Evolutionary conservation across 2,888 invertebrate genomes (phyloP).

Genomic region (Ctenicera cuprea): DNA sequence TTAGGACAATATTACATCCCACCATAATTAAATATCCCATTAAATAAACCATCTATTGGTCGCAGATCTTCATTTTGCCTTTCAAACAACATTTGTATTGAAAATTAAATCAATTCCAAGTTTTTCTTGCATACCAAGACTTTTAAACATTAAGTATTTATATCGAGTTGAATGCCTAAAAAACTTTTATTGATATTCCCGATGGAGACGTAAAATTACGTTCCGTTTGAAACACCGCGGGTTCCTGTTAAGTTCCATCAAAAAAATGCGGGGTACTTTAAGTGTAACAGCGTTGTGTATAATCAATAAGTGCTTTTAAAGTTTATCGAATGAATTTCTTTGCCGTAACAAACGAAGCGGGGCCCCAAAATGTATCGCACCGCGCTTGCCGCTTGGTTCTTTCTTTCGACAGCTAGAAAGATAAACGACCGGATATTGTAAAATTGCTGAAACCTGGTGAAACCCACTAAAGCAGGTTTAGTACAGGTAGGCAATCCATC

Average conservation of each 20-base stretch:
- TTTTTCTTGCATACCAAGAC: neutral
- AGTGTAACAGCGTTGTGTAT: slow-evolving; percentile 17
- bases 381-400: slow-evolving; percentile 27
- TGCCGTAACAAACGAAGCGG: slow-evolving; percentile 21
- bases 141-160: slow-evolving; percentile 11
- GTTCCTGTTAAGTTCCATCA: slow-evolving; percentile 21
- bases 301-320: slow-evolving; percentile 36
- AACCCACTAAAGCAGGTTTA: slow-evolving; percentile 45
- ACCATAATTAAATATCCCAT: too few relatives aligned
- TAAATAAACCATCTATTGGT: too few relatives aligned
- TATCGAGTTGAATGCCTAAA: slow-evolving; percentile 19
- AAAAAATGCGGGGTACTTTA: slow-evolving; percentile 24
- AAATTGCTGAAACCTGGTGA: slow-evolving; percentile 51
- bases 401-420: slow-evolving; percentile 50
- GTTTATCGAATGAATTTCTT: slow-evolving; percentile 27
- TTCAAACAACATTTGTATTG: too few relatives aligned
- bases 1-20: too few relatives aligned
- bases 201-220: slow-evolving; percentile 20
- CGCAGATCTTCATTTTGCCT: too few relatives aligned
- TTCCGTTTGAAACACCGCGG: slow-evolving; percentile 15
- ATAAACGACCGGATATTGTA: slow-evolving; percentile 55
- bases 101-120: too few relatives aligned
- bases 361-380: slow-evolving; percentile 36
- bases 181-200: slow-evolving; percentile 20
- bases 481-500: slow-evolving; percentile 46